phyloP scores from a whole-genome alignment of 1,140 invertebrate species.

The Plodia interpunctella region DNA sequence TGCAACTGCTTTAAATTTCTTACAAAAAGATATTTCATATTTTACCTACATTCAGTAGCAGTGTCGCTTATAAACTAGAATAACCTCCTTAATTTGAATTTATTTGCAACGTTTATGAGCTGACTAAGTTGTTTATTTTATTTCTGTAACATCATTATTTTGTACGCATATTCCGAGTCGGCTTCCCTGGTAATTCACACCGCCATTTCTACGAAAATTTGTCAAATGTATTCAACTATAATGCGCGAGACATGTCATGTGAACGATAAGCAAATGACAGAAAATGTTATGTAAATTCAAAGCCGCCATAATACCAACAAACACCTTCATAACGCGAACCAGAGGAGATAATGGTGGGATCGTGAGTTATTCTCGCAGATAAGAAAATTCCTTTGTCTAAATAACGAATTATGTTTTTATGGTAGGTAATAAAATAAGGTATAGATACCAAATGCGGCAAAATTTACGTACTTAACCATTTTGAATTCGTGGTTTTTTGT shows the following conservation, averaged over 20 bases:
- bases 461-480: too few relatives aligned
- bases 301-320: constrained; percentile 60
- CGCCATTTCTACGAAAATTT: constrained; percentile 55
- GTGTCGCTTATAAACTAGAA: too few relatives aligned
- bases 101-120: not conserved
- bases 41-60: too few relatives aligned
- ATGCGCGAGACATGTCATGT: constrained; percentile 68
- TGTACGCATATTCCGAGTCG: constrained; percentile 11
- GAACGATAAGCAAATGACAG: constrained; percentile 72
- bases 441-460: not conserved
- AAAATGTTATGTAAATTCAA: constrained; percentile 74
- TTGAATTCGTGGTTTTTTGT: too few relatives aligned
- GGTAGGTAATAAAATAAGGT: constrained; percentile 20
- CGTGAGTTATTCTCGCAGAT: constrained; percentile 58
- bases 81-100: not conserved
- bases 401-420: constrained; percentile 44
- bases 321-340: constrained; percentile 57
- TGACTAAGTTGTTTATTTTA: too few relatives aligned
- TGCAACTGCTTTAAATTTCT: too few relatives aligned
- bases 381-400: constrained; percentile 47
- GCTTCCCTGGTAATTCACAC: constrained; percentile 32
- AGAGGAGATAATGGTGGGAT: constrained; percentile 50
- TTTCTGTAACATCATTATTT: not conserved
- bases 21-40: too few relatives aligned
- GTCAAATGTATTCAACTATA: constrained; percentile 70